These are phyloP conservation scores for Xiphorhynchus elegans DNA, from an alignment of 2,113 vertebrate genomes.

Conservation along the genomic window DNA sequence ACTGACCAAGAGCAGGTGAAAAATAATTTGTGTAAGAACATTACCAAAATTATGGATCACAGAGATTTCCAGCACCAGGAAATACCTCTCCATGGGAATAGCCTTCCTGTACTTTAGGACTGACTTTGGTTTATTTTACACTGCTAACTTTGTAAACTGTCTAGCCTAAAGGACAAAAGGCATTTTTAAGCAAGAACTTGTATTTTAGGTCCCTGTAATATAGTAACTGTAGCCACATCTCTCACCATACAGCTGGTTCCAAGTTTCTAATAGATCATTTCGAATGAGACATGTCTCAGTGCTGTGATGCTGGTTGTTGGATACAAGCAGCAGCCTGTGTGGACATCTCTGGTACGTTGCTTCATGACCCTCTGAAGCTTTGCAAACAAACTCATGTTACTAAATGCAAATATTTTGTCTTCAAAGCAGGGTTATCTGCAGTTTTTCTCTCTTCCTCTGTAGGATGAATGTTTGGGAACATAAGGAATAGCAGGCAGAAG, in stretches of 20 bases:
- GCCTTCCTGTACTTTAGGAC: not conserved
- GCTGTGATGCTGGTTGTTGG: not conserved
- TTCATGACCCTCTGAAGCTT: not conserved
- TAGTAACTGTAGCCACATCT: not conserved
- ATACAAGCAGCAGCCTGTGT: not conserved
- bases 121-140: not conserved
- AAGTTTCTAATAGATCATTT: not conserved
- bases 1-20: not conserved
- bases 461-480: not conserved
- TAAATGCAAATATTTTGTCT: not conserved
- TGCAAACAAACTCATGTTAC: not conserved
- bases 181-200: not conserved
- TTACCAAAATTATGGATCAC: not conserved
- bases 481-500: not conserved
- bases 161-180: not conserved
- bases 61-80: not conserved
- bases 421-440: not conserved
- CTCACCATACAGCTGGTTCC: not conserved
- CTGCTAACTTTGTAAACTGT: not conserved
- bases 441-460: not conserved
- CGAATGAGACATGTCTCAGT: not conserved
- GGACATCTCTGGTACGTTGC: not conserved
- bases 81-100: not conserved
- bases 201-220: not conserved
- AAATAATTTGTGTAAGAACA: not conserved